Evolutionary conservation across 2,797 vertebrate genomes (phyloP), one percentile per base, ranked within the genome.

Genomic region (Setipinna tenuifilis): DNA sequence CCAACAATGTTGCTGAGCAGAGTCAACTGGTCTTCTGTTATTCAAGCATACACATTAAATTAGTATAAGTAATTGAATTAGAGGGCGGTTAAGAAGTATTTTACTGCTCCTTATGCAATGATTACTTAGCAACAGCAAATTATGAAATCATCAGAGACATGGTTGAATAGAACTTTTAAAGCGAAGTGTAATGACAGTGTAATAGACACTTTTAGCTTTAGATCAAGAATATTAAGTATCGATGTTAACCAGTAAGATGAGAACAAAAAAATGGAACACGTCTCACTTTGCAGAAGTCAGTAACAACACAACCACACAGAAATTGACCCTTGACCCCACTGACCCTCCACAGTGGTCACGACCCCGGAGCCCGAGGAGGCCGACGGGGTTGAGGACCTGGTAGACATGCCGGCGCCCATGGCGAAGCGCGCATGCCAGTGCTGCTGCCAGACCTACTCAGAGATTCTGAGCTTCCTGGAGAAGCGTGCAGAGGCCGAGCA

Each of bases 381-480:
- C 2, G 94, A 94, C 48, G 94, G 94, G 31, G 92, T 78, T 0
- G 95, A 94, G 48, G 94, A 92, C 14, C 84, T 93, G 50, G 86
- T 85, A 0, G 93, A 94, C 61, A 89, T 94, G 19, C 83, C 92
- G 0, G 94, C 93, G 0, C 93, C 93, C 28, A 94, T 89, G 28
- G 94, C 95, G 85, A 96, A 96, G 89, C 92, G 87, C 1, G 92
- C 95, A 0, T 96, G 95, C 88, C 95, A 96, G 91, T 96, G 96
- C 86, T 96, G 96, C 94, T 96, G 95, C 89, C 95, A 95, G 89
- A 96, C 94, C 2, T 96, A 96, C 92, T 95, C 96, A 0, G 95
- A 96, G 89, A 96, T 96, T 62, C 93, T 96, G 87, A 96, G 95
- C 88, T 96, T 96, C 90, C 90, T 96, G 90, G 95, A 96, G 90